Base-by-base conservation (phyloP, 2,797 vertebrate genomes). In the Decapterus maruadsi region DNA sequence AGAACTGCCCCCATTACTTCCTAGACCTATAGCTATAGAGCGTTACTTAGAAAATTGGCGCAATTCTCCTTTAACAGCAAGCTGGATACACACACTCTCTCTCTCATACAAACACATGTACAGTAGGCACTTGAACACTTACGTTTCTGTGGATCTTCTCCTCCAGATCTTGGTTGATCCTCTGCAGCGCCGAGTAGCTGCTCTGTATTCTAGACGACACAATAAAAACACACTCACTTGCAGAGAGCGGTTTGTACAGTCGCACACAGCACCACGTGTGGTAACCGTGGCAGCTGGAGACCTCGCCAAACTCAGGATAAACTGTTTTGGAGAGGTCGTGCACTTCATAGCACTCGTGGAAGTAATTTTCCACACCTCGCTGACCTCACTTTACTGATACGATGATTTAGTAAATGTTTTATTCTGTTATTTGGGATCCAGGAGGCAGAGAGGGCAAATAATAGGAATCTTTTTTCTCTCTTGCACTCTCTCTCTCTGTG, bases 81-180 rank as follows among this genome's bases (percentile, higher is more conserved):
- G 50, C 46, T 42, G 54, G 45, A 67, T 56, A 53, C 29, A 38
- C 17, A 43, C 26, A 46, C 19, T 45, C 22, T 40, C 31, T 42
- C 22, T 38, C 34, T 29, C 60, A 68, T 26, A 58, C 14, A 20
- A 31, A 69, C 56, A 59, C 38, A 55, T 11, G 58, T 22, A 68
- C 59, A 65, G 36, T 9, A 36, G 45, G 54, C 4, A 29, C 11
- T 46, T 22, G 58, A 38, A 80, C 54, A 94, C 97, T 97, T 91
- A 99, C 98, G 94, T 97, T 96, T 92, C 96, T 94, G 89, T 98
- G 97, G 82, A 99, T 96, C 93, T 98, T 99, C 68, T 99, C 97
- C 92, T 99, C 98, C 91, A 99, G 96, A 85, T 99, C 97, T 89
- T 98, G 98, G 94, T 99, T 99, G 95, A 99, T 97, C 92, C 97